phyloP scores from a whole-genome alignment of 2,113 vertebrate genomes.

The Hippocampus barbouri region DNA sequence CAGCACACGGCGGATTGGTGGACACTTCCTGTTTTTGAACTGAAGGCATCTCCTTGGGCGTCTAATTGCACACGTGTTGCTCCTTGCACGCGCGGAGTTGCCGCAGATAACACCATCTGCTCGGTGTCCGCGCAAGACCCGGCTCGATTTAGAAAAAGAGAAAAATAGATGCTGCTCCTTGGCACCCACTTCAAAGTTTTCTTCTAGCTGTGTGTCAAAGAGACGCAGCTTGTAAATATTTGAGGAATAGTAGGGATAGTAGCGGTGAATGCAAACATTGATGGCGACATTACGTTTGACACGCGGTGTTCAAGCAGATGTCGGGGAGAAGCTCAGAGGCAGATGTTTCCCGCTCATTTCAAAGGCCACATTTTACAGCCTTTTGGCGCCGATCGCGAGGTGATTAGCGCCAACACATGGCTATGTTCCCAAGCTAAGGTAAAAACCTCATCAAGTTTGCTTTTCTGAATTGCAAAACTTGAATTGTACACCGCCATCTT shows the following conservation, averaged over 20 bases:
- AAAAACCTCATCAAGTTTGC: constrained; percentile 1
- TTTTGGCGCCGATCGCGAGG: constrained; percentile 65
- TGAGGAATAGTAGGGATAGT: not conserved
- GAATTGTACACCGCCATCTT: no score
- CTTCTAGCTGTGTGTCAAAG: constrained; percentile 17
- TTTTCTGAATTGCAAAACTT: not conserved
- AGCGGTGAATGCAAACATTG: not conserved
- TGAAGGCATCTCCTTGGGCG: constrained; percentile 41
- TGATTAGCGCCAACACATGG: constrained; percentile 65
- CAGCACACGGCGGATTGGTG: constrained; percentile 19
- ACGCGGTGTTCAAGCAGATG: constrained; percentile 44
- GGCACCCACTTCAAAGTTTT: constrained; percentile 58
- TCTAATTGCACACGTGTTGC: constrained; percentile 73
- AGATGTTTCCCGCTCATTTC: constrained; percentile 69
- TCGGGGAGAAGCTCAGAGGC: constrained; percentile 44
- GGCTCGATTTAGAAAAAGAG: constrained; percentile 53
- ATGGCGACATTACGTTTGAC: not conserved
- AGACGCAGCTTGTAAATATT: constrained; percentile 4
- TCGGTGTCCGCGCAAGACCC: constrained; percentile 49
- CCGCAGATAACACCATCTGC: constrained; percentile 65
- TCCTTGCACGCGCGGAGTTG: constrained; percentile 29
- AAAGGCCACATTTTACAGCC: constrained; percentile 61
- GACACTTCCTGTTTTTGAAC: constrained; percentile 29
- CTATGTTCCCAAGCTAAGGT: constrained; percentile 16
- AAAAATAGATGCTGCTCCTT: constrained; percentile 50